phyloP scores from a whole-genome alignment of 2,888 invertebrate genomes.

The Ellobium chinense region DNA sequence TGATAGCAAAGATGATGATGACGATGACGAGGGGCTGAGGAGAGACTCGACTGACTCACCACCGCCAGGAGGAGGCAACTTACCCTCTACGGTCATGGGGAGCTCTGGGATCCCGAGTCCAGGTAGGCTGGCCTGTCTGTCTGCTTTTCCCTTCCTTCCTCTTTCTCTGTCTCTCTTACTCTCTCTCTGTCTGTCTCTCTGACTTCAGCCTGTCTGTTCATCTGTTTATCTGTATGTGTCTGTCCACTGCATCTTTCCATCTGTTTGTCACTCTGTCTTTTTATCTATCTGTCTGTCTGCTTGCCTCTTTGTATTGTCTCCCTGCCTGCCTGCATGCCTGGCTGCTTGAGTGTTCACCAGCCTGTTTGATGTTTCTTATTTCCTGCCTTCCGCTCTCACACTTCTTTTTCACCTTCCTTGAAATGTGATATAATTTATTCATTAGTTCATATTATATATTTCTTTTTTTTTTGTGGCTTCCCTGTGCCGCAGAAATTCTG shows the following conservation, averaged over 20 bases:
- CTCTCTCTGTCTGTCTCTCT: not conserved
- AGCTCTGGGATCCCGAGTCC: constrained; percentile 33
- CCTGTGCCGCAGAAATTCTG: too few relatives aligned
- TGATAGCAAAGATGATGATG: not conserved
- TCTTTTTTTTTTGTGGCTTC: too few relatives aligned
- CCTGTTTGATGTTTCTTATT: not conserved
- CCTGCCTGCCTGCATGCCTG: not conserved
- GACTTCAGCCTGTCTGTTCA: not conserved
- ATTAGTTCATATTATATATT: too few relatives aligned
- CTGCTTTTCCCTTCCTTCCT: too few relatives aligned
- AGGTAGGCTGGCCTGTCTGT: too few relatives aligned
- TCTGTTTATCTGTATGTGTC: constrained; percentile 6
- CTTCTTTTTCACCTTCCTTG: not conserved
- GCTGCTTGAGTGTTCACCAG: not conserved
- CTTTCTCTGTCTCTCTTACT: constrained; percentile 3
- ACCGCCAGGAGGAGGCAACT: not conserved
- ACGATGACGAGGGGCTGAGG: not conserved
- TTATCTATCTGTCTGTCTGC: not conserved
- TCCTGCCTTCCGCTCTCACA: not conserved
- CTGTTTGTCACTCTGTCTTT: not conserved
- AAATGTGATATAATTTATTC: too few relatives aligned
- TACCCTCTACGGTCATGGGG: constrained; percentile 32
- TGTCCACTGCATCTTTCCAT: not conserved
- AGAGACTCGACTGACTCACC: constrained; percentile 14
- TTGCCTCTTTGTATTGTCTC: not conserved